Percentiles rank a stretch among this genome's conserved stretches.
Evolutionary conservation across 2,797 vertebrate species (phyloP).

Genomic region (Erithacus rubecula): DNA sequence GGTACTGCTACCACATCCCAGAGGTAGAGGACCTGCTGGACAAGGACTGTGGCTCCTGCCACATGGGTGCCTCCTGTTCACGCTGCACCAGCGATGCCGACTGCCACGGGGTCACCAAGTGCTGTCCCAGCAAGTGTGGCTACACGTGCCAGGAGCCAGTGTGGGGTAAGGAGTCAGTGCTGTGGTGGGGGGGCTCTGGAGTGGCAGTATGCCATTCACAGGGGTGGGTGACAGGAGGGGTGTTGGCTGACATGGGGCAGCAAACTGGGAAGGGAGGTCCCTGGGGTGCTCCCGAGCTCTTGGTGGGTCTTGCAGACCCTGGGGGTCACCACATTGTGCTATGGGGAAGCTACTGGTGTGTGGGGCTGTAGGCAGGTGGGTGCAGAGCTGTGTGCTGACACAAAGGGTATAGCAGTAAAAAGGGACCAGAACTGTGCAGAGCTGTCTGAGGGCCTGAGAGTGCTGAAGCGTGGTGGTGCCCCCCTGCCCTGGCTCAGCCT

Average conservation of each 20-base stretch:
- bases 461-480: fast-evolving
- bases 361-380: background rate
- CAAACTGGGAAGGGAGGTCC: background rate
- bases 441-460: background rate
- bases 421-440: background rate
- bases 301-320: background rate
- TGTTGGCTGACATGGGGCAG: background rate
- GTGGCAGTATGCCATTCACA: fast-evolving
- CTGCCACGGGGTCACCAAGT: conserved; percentile 33
- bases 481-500: background rate
- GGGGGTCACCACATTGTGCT: fast-evolving
- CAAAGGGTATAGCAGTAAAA: fast-evolving
- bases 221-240: background rate
- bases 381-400: background rate
- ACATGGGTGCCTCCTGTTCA: background rate
- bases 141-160: conserved; percentile 54
- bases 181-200: fast-evolving
- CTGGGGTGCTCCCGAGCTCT: background rate
- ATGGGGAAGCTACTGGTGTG: background rate
- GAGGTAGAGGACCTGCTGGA: background rate
- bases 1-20: conserved; percentile 39
- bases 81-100: background rate
- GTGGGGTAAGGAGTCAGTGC: background rate
- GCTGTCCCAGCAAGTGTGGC: conserved; percentile 61
- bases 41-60: background rate